Evolutionary conservation across 2,113 vertebrate species (phyloP).

Genomic region (Pungitius pungitius): DNA sequence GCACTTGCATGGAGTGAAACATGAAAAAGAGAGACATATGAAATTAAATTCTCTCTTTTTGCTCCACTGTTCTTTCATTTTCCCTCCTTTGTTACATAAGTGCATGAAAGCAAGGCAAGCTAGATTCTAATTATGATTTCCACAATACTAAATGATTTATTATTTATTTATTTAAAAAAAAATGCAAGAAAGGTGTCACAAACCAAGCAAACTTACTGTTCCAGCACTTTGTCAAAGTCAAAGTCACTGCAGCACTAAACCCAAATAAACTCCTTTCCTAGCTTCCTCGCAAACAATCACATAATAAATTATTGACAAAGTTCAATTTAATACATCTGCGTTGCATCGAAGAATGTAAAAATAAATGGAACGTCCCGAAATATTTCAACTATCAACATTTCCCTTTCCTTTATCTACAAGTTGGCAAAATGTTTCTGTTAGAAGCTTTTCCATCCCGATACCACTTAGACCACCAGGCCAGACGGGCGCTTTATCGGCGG

Average conservation of each 20-base stretch:
- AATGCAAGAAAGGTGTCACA: conserved; percentile 69
- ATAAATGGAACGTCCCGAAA: not conserved
- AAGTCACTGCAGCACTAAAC: conserved; percentile 57
- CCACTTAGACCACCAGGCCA: conserved; percentile 52
- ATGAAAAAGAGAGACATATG: conserved; percentile 71
- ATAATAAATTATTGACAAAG: conserved; percentile 32
- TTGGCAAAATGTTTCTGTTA: conserved; percentile 17
- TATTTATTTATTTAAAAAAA: conserved; percentile 42
- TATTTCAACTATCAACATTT: conserved; percentile 3
- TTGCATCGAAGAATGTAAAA: conserved; percentile 12
- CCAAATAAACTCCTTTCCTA: conserved; percentile 46
- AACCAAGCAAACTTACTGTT: conserved; percentile 67
- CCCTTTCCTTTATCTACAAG: not conserved
- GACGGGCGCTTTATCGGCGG: conserved; percentile 18
- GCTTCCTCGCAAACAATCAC: conserved; percentile 27
- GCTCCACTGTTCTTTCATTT: conserved; percentile 78
- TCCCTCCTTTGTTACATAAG: conserved; percentile 72
- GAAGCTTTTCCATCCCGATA: conserved; percentile 17
- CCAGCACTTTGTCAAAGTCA: conserved; percentile 75
- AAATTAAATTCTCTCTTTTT: conserved; percentile 79
- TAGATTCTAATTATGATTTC: conserved; percentile 81
- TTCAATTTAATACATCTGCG: conserved; percentile 26
- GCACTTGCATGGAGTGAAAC: conserved; percentile 73
- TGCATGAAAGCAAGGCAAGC: conserved; percentile 72
- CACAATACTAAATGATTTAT: conserved; percentile 57